Conservation (phyloP, 2,888 invertebrate species). For the Romanomermis culicivorax region DNA sequence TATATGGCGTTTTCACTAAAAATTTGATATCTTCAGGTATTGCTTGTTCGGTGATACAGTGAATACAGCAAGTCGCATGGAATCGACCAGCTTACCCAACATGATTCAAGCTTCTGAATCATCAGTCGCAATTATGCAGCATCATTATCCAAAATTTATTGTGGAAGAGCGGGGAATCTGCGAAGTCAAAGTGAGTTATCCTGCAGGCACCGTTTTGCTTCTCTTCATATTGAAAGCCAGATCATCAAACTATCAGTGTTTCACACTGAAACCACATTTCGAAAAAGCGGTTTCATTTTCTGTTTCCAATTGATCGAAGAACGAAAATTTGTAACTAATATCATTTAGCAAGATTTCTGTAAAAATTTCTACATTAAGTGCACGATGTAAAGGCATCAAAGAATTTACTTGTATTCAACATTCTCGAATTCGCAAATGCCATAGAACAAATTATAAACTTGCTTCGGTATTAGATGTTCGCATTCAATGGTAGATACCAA, state of each 20-base stretch:
- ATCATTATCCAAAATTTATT: conserved; percentile 1
- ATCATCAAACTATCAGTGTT: no score
- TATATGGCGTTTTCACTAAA: no score
- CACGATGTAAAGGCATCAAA: neutral
- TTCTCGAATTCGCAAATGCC: neutral
- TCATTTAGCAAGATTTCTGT: no score
- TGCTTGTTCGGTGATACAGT: conserved; percentile 8
- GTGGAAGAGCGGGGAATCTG: neutral
- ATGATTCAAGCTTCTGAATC: neutral
- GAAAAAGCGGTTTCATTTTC: no score
- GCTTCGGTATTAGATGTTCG: no score
- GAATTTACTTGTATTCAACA: neutral
- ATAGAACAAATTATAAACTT: neutral
- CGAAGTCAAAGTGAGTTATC: conserved; percentile 7
- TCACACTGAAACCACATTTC: no score
- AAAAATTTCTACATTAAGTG: no score
- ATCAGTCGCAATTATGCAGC: neutral
- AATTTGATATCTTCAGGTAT: no score
- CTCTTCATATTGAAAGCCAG: no score
- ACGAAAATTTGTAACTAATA: no score
- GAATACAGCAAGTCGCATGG: conserved; percentile 4
- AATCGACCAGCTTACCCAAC: neutral
- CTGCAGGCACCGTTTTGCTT: neutral
- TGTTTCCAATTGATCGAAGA: no score
- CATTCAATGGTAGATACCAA: no score